Percentiles rank a stretch among this genome's conserved stretches.
Evolutionary conservation across 2,888 invertebrate genomes (phyloP).

Genomic region (Masnerella sp.): DNA sequence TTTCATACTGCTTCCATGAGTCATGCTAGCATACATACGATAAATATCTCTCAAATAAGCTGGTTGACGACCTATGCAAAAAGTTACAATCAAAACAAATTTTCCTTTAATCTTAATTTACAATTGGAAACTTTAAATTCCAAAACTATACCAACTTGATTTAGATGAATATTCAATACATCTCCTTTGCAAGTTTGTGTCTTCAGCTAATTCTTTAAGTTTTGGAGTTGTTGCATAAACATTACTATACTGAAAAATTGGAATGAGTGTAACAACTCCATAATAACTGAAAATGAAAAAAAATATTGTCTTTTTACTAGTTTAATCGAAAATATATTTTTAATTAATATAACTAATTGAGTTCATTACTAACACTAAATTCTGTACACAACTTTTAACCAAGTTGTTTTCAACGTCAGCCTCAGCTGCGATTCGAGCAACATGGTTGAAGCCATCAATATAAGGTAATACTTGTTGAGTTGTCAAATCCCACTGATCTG

Average conservation of each 20-base stretch:
- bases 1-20: slow-evolving; percentile 86
- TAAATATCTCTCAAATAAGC: slow-evolving; percentile 86
- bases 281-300: slow-evolving; percentile 79
- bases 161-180: slow-evolving; percentile 86
- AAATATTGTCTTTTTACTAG: neutral
- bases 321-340: neutral
- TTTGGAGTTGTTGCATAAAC: slow-evolving; percentile 89
- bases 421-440: slow-evolving; percentile 91
- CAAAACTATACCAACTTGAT: slow-evolving; percentile 79
- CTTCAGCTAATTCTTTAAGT: slow-evolving; percentile 84
- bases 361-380: slow-evolving; percentile 84
- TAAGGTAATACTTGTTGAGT: slow-evolving; percentile 94
- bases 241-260: slow-evolving; percentile 91
- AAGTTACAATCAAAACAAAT: neutral
- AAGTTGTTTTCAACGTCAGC: slow-evolving; percentile 95
- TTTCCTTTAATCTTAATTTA: neutral
- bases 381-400: slow-evolving; percentile 96
- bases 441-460: slow-evolving; percentile 95
- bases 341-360: neutral
- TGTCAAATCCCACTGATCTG: slow-evolving; percentile 94
- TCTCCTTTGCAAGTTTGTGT: slow-evolving; percentile 83
- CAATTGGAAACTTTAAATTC: neutral
- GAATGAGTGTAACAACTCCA: slow-evolving; percentile 86
- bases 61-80: slow-evolving; percentile 80
- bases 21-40: slow-evolving; percentile 87